Base-by-base conservation (phyloP, 2,888 invertebrate species). In the Campoplex capitator region DNA sequence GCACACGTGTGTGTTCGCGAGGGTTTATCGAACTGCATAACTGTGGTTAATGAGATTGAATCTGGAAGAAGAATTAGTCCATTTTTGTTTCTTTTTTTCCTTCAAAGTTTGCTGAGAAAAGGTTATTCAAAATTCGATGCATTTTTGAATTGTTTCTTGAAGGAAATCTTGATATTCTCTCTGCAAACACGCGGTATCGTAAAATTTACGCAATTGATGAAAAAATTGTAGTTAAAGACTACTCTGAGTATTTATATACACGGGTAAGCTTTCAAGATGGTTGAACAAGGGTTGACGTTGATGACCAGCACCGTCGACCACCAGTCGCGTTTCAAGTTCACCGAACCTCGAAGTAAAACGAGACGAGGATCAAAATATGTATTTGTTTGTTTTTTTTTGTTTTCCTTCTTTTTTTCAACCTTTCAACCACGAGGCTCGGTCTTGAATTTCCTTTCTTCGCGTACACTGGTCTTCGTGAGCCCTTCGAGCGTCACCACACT, bases 401-500 rank as follows among this genome's bases (percentile, higher is more conserved):
- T 23, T 23, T 23, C 23, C 23, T 23, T 62, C 74, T 48, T 9
- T 32, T 73, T 45, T 62, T 35, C 45, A 58, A 62, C 71, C 71
- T 45, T 62, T 32, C 23, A 71, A 79, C 80, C 75, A 54, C 54
- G 28, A 42, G 62, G 28, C 32, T 62, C 35, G 62, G 54, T 73
- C 48, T 70, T 56, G 79, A 79, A 48, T 70, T 70, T 74, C 32
- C 23, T 78, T 70, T 75, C 81, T 76, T 83, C 67, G 42, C 67
- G 42, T 76, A n/a, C 71, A 62, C 3, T 65, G 54, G 32, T 62
- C 42, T 70, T 76, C 65, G 70, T 11, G 42, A 58, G 56, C 45
- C 54, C 70, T 70, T 68, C 71, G 74, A 82, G 85, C 88, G 82
- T 84, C 88, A 75, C 83, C 88, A 74, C 78, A 85, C 90, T 90